Evolutionary conservation across 37 sponge, comb jelly and placozoan species (phyloP).

Genomic region (Hormiphora californensis): DNA sequence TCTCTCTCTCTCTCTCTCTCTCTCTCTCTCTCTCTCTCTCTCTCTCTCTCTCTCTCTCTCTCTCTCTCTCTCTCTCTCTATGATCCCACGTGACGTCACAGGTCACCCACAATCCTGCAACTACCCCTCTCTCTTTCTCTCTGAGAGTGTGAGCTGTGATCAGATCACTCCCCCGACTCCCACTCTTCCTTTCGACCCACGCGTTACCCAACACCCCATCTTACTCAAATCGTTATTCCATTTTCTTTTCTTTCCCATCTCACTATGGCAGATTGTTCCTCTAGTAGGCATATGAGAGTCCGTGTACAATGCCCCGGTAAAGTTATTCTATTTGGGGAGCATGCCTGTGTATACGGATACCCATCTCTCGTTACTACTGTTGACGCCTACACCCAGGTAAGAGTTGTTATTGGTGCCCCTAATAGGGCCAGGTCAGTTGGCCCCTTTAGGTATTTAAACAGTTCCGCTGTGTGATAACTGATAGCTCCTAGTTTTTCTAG

Average conservation of each 20-base stretch:
- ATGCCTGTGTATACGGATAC: constrained; percentile 39
- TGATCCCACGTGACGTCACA: neutral
- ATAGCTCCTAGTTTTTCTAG: too few relatives aligned
- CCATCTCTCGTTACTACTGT: constrained; percentile 43
- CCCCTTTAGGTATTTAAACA: neutral
- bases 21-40: neutral
- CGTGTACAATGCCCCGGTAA: constrained; percentile 43
- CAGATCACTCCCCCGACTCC: too few relatives aligned
- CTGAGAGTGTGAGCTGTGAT: too few relatives aligned
- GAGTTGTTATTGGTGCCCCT: neutral
- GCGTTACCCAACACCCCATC: too few relatives aligned
- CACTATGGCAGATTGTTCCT: neutral
- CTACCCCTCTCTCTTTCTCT: too few relatives aligned
- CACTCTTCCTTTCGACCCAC: too few relatives aligned
- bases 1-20: neutral
- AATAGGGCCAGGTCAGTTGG: neutral
- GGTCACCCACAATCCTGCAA: too few relatives aligned
- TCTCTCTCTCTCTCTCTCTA: neutral
- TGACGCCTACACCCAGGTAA: constrained; percentile 41
- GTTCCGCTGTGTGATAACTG: too few relatives aligned
- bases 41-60: neutral
- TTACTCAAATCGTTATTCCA: neutral
- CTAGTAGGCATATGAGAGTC: constrained; percentile 39
- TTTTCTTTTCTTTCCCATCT: neutral
- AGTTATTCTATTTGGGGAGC: constrained; percentile 47